phyloP scores from a whole-genome alignment of 2,113 vertebrate species.

The Anser cygnoides region DNA sequence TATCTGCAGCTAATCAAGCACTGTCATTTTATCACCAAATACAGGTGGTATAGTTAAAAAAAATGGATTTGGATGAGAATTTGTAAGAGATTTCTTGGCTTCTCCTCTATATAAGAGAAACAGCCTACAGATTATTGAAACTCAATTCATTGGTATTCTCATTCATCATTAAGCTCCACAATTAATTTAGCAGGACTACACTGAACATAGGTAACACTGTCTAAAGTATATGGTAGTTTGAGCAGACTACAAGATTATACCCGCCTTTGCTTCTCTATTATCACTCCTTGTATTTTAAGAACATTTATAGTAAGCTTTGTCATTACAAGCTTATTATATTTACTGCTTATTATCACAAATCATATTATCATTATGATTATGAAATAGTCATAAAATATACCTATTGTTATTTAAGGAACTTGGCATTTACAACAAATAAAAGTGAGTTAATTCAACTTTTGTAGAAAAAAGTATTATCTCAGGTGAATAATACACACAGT shows the following conservation, averaged over 20 bases:
- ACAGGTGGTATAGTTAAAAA: background rate
- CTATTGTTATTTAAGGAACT: background rate
- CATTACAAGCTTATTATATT: background rate
- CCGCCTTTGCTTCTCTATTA: background rate
- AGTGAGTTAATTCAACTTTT: background rate
- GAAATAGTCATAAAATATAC: background rate
- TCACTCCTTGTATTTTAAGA: background rate
- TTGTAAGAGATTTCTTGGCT: background rate
- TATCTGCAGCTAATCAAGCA: background rate
- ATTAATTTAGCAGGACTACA: background rate
- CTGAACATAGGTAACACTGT: background rate
- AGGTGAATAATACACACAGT: background rate
- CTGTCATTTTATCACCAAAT: background rate
- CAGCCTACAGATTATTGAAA: background rate
- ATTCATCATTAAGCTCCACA: background rate
- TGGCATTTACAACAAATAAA: background rate
- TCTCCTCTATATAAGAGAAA: background rate
- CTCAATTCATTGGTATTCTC: background rate
- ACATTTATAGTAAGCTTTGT: background rate
- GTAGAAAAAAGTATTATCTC: background rate
- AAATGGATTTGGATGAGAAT: background rate
- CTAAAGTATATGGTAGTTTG: background rate
- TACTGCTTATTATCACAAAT: background rate
- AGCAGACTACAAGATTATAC: background rate
- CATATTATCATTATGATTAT: background rate